Evolutionary conservation across 2,113 vertebrate species (phyloP).

Genomic region (Merops nubicus): DNA sequence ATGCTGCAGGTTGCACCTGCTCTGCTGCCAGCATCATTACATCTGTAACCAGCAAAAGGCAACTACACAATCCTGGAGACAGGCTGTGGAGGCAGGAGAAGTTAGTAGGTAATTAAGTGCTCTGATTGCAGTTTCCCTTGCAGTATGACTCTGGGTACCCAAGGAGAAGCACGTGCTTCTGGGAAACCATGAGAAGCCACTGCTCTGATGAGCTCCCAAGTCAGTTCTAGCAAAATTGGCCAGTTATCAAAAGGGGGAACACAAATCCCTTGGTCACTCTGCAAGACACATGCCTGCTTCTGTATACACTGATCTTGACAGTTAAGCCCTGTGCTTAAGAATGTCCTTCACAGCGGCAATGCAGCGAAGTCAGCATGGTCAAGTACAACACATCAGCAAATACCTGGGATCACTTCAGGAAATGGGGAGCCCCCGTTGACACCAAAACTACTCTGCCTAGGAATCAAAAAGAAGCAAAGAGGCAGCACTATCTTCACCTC

Average conservation of each 20-base stretch:
- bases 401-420: not conserved
- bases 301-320: not conserved
- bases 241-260: not conserved
- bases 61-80: not conserved
- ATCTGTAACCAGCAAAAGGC: not conserved
- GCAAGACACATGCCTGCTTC: not conserved
- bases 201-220: not conserved
- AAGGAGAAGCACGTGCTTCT: not conserved
- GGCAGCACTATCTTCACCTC: not conserved
- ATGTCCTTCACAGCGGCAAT: not conserved
- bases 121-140: not conserved
- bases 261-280: not conserved
- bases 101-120: not conserved
- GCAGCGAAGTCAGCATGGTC: not conserved
- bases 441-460: not conserved
- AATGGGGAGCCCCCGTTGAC: not conserved
- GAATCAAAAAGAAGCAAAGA: not conserved
- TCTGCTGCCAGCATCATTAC: not conserved
- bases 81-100: not conserved
- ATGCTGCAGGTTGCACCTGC: not conserved
- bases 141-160: not conserved
- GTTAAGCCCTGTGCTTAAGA: not conserved
- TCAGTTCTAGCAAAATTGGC: not conserved
- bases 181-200: not conserved
- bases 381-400: not conserved